A percentile compares a stretch with the other conserved stretches of the same genome.
Evolutionary conservation across 2,113 vertebrate species (phyloP).

Genomic region (Myotis lucifugus): DNA sequence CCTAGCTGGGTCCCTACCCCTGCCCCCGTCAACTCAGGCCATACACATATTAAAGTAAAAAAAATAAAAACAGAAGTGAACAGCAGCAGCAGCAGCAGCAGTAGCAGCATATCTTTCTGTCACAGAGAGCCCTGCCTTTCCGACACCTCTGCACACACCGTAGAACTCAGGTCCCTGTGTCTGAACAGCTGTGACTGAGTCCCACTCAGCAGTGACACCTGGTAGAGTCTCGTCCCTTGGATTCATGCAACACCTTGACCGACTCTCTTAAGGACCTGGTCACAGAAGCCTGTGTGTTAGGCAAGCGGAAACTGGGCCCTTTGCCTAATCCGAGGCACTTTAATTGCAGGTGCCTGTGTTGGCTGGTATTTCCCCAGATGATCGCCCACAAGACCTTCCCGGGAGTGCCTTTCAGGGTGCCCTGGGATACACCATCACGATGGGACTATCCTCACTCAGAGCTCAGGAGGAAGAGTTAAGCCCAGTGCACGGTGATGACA

Average conservation of each 20-base stretch:
- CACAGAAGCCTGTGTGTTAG: slow-evolving; percentile 64
- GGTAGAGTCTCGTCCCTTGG: neutral
- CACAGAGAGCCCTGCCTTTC: neutral
- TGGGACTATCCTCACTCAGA: neutral
- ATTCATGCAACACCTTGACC: neutral
- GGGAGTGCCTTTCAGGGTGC: neutral
- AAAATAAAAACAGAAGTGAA: neutral
- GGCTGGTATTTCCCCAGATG: slow-evolving; percentile 53
- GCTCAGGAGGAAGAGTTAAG: slow-evolving; percentile 25
- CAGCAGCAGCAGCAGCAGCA: neutral
- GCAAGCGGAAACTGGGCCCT: slow-evolving; percentile 62
- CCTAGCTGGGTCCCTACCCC: neutral
- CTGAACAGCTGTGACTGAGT: neutral
- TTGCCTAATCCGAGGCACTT: slow-evolving; percentile 72
- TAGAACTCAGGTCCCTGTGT: neutral
- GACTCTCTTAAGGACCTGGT: slow-evolving; percentile 53
- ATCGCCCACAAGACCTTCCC: slow-evolving; percentile 35
- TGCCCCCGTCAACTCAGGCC: neutral
- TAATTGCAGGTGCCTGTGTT: slow-evolving; percentile 68
- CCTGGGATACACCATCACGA: neutral
- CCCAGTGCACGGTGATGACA: slow-evolving; percentile 1
- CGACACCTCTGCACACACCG: fast-evolving
- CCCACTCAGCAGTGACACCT: neutral
- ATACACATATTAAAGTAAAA: neutral
- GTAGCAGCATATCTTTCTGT: neutral